Conservation (phyloP, 2,113 vertebrate species). For the Clupea harengus region DNA sequence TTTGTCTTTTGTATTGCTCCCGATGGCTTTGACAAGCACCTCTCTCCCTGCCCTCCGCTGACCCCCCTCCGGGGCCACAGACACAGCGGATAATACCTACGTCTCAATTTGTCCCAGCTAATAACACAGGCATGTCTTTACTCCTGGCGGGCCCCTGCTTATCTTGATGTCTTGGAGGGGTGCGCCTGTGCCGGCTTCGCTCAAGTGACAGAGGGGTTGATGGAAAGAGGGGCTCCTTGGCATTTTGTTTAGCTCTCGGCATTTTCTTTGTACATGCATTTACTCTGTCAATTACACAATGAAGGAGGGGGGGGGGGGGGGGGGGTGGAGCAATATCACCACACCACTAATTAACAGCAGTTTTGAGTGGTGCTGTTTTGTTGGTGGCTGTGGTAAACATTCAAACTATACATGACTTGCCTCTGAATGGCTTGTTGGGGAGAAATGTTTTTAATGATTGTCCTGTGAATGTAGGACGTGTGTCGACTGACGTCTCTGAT, state of each 20-base stretch:
- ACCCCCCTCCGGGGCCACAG: constrained; percentile 66
- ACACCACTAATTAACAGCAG: neutral
- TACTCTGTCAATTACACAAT: neutral
- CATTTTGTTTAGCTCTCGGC: neutral
- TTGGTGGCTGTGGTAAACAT: neutral
- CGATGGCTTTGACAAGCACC: neutral
- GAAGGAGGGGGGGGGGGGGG: neutral
- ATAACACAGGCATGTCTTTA: constrained; percentile 53
- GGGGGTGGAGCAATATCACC: neutral
- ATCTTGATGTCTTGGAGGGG: neutral
- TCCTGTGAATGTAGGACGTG: neutral
- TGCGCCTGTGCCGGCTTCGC: neutral
- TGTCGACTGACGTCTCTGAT: neutral
- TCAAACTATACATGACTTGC: neutral
- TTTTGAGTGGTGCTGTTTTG: neutral
- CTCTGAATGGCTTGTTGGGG: neutral
- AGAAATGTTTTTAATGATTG: neutral
- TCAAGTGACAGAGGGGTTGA: neutral
- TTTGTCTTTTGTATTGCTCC: neutral
- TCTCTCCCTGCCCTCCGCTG: constrained; percentile 57
- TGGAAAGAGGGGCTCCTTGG: neutral
- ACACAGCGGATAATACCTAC: constrained; percentile 66
- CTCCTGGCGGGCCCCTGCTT: constrained; percentile 34
- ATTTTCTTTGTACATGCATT: neutral
- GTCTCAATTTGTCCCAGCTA: constrained; percentile 67